These are phyloP conservation scores for Hirtodrosophila confusa DNA, from an alignment of 2,888 invertebrate species.

Conservation along the genomic window DNA sequence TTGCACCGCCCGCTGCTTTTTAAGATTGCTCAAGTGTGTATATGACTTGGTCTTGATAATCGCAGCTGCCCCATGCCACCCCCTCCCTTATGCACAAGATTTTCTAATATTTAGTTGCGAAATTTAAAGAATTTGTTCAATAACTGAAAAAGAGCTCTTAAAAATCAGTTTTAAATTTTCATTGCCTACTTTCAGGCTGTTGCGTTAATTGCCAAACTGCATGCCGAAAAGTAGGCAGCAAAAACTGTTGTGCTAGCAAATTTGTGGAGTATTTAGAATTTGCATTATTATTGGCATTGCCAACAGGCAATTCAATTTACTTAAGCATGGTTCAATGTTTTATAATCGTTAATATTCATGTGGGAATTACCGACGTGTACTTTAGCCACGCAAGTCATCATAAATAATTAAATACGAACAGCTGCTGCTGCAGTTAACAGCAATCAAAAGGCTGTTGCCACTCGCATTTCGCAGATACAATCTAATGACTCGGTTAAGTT, in stretches of 20 bases:
- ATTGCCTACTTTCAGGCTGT: conserved; percentile 57
- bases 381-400: conserved; percentile 37
- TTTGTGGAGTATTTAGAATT: too few species aligned
- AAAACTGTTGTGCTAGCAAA: not conserved
- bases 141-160: not conserved
- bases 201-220: not conserved
- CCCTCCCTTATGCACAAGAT: not conserved
- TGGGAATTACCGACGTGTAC: conserved; percentile 21
- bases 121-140: not conserved
- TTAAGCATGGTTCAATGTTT: not conserved
- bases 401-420: conserved; percentile 54
- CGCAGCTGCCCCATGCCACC: not conserved
- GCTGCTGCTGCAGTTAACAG: conserved; percentile 28
- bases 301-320: too few species aligned
- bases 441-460: conserved; percentile 33
- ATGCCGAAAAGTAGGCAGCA: conserved; percentile 45
- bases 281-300: too few species aligned
- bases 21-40: conserved; percentile 50
- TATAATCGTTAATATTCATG: conserved; percentile 38
- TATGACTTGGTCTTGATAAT: conserved; percentile 29
- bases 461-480: conserved; percentile 47
- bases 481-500: conserved; percentile 63
- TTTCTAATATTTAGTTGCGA: not conserved
- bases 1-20: conserved; percentile 64
- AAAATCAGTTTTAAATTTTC: conserved; percentile 8